A percentile compares a stretch with the other conserved stretches of the same genome.
phyloP scores from a whole-genome alignment of 2,113 vertebrate genomes.

The Acanthochromis polyacanthus region DNA sequence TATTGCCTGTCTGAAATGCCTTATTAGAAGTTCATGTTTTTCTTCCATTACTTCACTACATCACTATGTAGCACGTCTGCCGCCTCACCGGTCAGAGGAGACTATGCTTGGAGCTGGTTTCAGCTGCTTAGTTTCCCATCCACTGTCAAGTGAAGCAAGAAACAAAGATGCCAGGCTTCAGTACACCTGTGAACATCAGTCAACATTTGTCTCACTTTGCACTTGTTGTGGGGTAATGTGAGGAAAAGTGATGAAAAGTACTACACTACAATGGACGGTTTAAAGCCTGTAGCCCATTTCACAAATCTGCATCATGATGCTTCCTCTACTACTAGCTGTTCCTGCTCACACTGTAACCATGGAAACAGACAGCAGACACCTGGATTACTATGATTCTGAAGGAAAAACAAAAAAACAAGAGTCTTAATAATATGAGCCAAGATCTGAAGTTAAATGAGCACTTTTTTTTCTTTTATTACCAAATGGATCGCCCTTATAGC shows the following conservation, averaged over 20 bases:
- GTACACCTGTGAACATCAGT: constrained; percentile 7
- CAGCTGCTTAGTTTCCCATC: background rate
- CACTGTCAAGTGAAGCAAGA: background rate
- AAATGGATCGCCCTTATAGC: background rate
- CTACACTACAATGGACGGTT: background rate
- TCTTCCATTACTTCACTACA: too few relatives aligned
- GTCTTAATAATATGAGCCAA: background rate
- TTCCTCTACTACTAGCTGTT: background rate
- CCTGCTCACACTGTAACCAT: constrained; percentile 41
- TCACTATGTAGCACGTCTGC: too few relatives aligned
- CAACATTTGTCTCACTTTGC: background rate
- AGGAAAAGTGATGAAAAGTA: constrained; percentile 7
- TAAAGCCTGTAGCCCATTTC: constrained; percentile 5
- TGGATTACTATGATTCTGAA: constrained; percentile 12
- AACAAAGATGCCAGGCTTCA: background rate
- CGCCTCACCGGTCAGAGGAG: too few relatives aligned
- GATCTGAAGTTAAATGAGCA: background rate
- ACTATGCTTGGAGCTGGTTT: background rate
- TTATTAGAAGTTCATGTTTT: too few relatives aligned
- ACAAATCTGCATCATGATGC: constrained; percentile 20
- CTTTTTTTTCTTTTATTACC: background rate
- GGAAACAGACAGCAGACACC: constrained; percentile 44
- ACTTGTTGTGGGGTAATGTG: too few relatives aligned
- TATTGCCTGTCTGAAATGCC: too few relatives aligned
- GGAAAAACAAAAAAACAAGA: background rate